Evolutionary conservation across 2,797 vertebrate genomes (phyloP).

Genomic region (Epinephelus coioides): DNA sequence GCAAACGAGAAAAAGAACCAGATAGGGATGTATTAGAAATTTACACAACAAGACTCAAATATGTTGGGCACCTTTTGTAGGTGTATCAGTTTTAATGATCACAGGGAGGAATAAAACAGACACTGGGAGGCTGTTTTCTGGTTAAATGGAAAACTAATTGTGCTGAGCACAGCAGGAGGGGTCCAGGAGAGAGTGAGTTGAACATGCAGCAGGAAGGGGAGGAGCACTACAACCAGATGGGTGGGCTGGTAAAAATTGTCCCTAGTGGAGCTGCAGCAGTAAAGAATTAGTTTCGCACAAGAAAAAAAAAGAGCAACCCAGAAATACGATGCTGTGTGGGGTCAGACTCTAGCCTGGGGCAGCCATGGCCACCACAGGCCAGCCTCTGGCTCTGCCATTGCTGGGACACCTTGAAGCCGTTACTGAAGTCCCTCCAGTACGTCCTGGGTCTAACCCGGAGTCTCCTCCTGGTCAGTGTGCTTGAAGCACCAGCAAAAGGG

Average conservation of each 20-base stretch:
- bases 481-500: slow-evolving; percentile 11
- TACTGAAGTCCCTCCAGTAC: neutral
- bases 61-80: neutral
- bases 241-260: neutral
- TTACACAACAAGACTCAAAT: neutral
- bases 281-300: neutral
- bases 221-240: neutral
- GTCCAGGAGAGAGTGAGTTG: neutral
- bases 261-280: neutral
- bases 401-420: neutral
- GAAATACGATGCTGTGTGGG: neutral
- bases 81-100: slow-evolving; percentile 5
- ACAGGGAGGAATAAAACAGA: slow-evolving; percentile 3
- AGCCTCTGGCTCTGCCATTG: neutral
- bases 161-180: neutral
- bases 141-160: slow-evolving; percentile 2
- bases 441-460: neutral
- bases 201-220: neutral
- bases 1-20: neutral
- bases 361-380: neutral
- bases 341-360: neutral
- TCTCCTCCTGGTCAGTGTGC: neutral
- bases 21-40: neutral
- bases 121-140: neutral
- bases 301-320: neutral